phyloP scores from a whole-genome alignment of 1,140 invertebrate species.

The Leguminivora glycinivorella region DNA sequence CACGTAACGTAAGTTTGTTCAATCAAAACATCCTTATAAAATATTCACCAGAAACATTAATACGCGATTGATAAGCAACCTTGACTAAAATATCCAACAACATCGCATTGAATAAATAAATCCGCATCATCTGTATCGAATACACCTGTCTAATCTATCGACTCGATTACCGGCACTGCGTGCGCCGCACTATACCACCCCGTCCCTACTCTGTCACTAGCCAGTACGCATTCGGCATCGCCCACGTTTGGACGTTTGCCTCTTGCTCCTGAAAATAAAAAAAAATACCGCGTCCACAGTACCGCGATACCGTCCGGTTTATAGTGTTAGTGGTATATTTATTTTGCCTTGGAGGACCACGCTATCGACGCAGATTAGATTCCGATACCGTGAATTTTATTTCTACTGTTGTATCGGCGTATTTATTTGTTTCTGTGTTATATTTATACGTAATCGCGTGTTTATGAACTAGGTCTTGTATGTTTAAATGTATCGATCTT shows the following conservation, averaged over 20 bases:
- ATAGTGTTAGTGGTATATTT: slow-evolving; percentile 36
- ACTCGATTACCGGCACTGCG: slow-evolving; percentile 62
- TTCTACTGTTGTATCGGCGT: background rate
- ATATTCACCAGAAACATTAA: background rate
- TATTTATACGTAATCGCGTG: slow-evolving; percentile 44
- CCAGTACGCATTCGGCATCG: slow-evolving; percentile 60
- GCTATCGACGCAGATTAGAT: slow-evolving; percentile 31
- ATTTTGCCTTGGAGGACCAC: slow-evolving; percentile 38
- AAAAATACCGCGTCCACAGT: slow-evolving; percentile 41
- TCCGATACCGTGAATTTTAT: slow-evolving; percentile 1
- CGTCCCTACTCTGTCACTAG: slow-evolving; percentile 49
- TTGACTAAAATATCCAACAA: background rate
- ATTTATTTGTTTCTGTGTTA: slow-evolving; percentile 32
- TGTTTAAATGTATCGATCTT: slow-evolving; percentile 49
- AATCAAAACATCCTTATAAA: slow-evolving; percentile 1
- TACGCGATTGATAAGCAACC: background rate
- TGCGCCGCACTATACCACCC: slow-evolving; percentile 60
- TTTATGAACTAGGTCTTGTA: slow-evolving; percentile 41
- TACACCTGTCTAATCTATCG: slow-evolving; percentile 50
- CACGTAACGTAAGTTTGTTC: background rate
- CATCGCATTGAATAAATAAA: background rate
- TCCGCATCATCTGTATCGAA: slow-evolving; percentile 26
- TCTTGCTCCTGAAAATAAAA: slow-evolving; percentile 50
- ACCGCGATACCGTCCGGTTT: slow-evolving; percentile 38
- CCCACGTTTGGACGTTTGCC: slow-evolving; percentile 48